Conservation (phyloP, 2,888 invertebrate species). For the Dastarcus helophoroides region DNA sequence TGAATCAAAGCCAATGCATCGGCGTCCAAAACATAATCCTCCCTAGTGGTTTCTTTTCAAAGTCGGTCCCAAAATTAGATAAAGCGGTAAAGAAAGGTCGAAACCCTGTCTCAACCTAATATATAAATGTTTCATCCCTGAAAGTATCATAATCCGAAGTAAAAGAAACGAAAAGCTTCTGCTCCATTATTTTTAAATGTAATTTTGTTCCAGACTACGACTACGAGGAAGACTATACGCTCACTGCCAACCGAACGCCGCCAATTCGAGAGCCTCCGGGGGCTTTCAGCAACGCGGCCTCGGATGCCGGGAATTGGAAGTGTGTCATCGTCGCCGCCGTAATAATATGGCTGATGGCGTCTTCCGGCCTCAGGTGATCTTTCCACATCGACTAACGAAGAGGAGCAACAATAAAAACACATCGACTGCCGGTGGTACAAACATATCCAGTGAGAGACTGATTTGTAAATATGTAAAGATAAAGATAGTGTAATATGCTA, state of each 20-base stretch:
- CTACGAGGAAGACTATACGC: slow-evolving; percentile 35
- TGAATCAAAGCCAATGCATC: too few species aligned
- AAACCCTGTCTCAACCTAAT: too few species aligned
- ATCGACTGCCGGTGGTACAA: slow-evolving; percentile 17
- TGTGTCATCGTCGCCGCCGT: slow-evolving; percentile 15
- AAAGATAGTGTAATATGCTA: slow-evolving; percentile 12
- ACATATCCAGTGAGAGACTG: slow-evolving; percentile 27
- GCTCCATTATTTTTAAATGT: slow-evolving; percentile 9
- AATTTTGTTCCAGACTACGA: slow-evolving; percentile 32
- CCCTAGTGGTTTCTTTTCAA: too few species aligned
- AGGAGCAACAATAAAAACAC: slow-evolving; percentile 10
- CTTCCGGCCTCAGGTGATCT: slow-evolving; percentile 25
- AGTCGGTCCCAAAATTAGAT: too few species aligned
- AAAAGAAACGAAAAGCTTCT: too few species aligned
- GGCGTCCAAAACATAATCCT: too few species aligned
- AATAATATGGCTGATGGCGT: slow-evolving; percentile 15
- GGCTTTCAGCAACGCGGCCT: slow-evolving; percentile 26
- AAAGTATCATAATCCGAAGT: too few species aligned
- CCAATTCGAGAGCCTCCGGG: slow-evolving; percentile 35
- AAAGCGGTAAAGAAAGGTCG: too few species aligned
- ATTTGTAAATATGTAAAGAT: slow-evolving; percentile 26
- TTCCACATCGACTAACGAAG: slow-evolving; percentile 12
- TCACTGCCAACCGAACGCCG: slow-evolving; percentile 34
- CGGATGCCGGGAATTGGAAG: slow-evolving; percentile 14
- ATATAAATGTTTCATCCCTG: too few species aligned